Evolutionary conservation across 2,797 vertebrate species (phyloP).

Genomic region (Todus mexicanus): DNA sequence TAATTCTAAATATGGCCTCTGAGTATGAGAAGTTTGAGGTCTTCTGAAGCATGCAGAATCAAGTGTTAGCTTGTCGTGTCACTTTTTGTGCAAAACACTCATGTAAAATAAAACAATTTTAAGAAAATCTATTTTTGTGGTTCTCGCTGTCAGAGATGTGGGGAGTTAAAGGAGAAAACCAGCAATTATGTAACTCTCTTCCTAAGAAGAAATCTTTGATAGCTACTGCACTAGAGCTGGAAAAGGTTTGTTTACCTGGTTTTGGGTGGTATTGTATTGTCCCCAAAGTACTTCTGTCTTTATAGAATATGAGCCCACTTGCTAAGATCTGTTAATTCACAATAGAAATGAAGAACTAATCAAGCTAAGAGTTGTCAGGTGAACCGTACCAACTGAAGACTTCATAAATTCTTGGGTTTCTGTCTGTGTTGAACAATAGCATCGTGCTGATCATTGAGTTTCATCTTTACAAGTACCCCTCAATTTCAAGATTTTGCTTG

Average conservation of each 20-base stretch:
- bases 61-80: neutral
- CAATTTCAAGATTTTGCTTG: neutral
- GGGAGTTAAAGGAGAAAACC: neutral
- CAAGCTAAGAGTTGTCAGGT: neutral
- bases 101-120: slow-evolving; percentile 33
- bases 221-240: neutral
- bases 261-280: neutral
- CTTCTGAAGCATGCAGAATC: slow-evolving; percentile 22
- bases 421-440: neutral
- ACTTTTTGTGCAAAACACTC: neutral
- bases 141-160: neutral
- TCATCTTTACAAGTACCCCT: neutral
- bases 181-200: neutral
- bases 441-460: neutral
- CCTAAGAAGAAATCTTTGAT: neutral
- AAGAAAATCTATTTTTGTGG: slow-evolving; percentile 20
- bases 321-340: neutral
- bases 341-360: neutral
- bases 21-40: neutral
- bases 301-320: neutral
- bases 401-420: neutral
- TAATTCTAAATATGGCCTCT: neutral
- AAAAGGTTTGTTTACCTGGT: neutral
- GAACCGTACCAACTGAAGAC: neutral
- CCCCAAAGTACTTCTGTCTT: neutral